These are phyloP conservation scores for Heteronetta atricapilla DNA, from an alignment of 2,113 vertebrate genomes.

Conservation along the genomic window DNA sequence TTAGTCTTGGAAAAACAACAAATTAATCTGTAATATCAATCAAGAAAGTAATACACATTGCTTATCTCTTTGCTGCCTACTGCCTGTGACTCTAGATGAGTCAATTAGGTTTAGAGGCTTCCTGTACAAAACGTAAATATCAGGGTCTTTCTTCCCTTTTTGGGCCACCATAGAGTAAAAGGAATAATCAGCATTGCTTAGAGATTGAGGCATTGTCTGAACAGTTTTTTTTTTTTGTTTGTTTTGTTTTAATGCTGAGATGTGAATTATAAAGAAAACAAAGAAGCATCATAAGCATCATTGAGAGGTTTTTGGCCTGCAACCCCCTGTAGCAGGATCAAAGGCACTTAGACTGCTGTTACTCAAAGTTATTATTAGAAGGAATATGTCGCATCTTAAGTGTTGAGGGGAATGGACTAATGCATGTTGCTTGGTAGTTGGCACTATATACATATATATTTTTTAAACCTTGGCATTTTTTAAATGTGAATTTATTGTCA, in stretches of 20 bases:
- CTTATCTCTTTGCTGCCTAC: neutral
- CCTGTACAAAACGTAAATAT: neutral
- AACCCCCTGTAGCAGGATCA: neutral
- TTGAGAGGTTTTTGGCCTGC: neutral
- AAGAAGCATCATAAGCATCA: neutral
- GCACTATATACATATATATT: neutral
- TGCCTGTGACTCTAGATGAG: conserved; percentile 5
- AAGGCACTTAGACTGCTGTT: neutral
- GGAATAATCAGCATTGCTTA: conserved; percentile 1
- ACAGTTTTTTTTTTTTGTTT: neutral
- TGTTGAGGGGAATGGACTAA: neutral
- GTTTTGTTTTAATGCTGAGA: neutral
- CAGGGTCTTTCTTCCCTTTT: neutral
- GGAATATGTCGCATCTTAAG: neutral
- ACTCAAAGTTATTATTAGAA: neutral
- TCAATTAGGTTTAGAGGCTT: neutral
- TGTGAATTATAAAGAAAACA: neutral
- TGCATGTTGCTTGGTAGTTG: neutral
- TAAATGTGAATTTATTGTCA: neutral
- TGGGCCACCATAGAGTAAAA: neutral
- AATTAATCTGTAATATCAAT: neutral
- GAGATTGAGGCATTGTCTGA: neutral
- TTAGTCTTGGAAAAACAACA: neutral
- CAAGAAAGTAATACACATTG: neutral
- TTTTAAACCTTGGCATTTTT: neutral